These are phyloP conservation scores for Liopterus haemorrhoidalis DNA, from an alignment of 2,888 invertebrate genomes.

Conservation along the genomic window DNA sequence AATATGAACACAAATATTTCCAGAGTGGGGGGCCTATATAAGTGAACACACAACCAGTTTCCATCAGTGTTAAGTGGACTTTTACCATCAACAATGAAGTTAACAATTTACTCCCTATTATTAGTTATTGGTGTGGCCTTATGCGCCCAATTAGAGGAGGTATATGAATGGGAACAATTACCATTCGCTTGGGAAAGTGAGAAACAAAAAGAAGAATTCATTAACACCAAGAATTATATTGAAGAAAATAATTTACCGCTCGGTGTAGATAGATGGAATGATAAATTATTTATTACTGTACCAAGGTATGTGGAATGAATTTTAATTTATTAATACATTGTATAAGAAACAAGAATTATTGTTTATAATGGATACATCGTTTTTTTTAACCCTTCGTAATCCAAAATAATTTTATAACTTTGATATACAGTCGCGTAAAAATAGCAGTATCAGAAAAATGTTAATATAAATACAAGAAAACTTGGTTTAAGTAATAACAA, in stretches of 20 bases:
- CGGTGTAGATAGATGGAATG: conserved; percentile 64
- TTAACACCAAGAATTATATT: conserved; percentile 56
- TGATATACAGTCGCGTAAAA: no score
- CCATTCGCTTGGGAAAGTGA: conserved; percentile 61
- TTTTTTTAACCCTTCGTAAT: no score
- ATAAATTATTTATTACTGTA: conserved; percentile 64
- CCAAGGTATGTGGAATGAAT: conserved; percentile 49
- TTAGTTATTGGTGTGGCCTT: conserved; percentile 2
- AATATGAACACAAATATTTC: no score
- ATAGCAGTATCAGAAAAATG: no score
- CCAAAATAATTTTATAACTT: no score
- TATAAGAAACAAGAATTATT: neutral
- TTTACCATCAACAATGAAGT: conserved; percentile 1
- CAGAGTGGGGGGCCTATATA: no score
- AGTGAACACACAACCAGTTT: no score
- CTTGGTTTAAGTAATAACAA: no score
- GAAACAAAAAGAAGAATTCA: conserved; percentile 54
- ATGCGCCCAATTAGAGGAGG: conserved; percentile 50
- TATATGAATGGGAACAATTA: conserved; percentile 65
- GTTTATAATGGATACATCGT: no score
- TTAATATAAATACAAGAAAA: no score
- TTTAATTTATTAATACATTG: neutral
- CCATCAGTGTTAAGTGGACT: no score
- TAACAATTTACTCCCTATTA: neutral
- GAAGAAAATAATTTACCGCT: conserved; percentile 63